Percentiles rank a stretch among this genome's conserved stretches.
Evolutionary conservation across 2,888 invertebrate genomes (phyloP).

Genomic region (Pyrgus malvae): DNA sequence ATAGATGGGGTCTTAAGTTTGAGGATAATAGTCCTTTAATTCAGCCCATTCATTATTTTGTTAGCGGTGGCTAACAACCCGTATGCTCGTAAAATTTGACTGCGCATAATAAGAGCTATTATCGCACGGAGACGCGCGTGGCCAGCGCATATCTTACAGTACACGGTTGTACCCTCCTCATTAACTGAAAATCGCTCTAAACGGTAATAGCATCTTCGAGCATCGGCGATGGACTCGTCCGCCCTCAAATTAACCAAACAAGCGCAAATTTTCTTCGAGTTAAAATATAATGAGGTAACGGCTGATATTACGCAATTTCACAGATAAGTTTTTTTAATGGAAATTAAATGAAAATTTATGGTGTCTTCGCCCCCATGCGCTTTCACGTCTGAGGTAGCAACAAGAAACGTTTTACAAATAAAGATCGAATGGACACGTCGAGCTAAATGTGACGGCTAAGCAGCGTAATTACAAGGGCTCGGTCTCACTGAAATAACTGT

Average conservation of each 20-base stretch:
- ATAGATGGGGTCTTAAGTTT: slow-evolving; percentile 7
- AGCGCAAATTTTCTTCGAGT: slow-evolving; percentile 62
- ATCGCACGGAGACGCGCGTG: slow-evolving; percentile 60
- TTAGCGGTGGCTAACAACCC: slow-evolving; percentile 69
- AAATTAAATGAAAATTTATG: slow-evolving; percentile 44
- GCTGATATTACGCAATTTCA: slow-evolving; percentile 59
- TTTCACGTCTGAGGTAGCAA: slow-evolving; percentile 18
- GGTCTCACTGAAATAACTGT: slow-evolving; percentile 73
- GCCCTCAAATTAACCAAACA: slow-evolving; percentile 64
- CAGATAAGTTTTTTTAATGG: slow-evolving; percentile 58
- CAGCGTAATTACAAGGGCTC: slow-evolving; percentile 65
- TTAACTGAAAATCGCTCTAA: slow-evolving; percentile 76
- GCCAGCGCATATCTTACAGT: slow-evolving; percentile 57
- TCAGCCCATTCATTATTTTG: slow-evolving; percentile 66
- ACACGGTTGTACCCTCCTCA: slow-evolving; percentile 64
- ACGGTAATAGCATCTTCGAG: slow-evolving; percentile 61
- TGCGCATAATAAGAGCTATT: slow-evolving; percentile 76
- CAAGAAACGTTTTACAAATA: slow-evolving; percentile 36
- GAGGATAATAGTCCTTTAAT: slow-evolving; percentile 42
- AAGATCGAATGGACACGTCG: slow-evolving; percentile 59
- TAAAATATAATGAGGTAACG: slow-evolving; percentile 68
- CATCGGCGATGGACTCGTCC: slow-evolving; percentile 50
- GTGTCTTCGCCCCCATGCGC: slow-evolving; percentile 19
- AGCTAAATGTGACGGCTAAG: slow-evolving; percentile 67
- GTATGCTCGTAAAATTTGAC: slow-evolving; percentile 78